A percentile compares a stretch with the other conserved stretches of the same genome.
Conservation (phyloP, 2,113 vertebrate genomes). For the Mugil cephalus region DNA sequence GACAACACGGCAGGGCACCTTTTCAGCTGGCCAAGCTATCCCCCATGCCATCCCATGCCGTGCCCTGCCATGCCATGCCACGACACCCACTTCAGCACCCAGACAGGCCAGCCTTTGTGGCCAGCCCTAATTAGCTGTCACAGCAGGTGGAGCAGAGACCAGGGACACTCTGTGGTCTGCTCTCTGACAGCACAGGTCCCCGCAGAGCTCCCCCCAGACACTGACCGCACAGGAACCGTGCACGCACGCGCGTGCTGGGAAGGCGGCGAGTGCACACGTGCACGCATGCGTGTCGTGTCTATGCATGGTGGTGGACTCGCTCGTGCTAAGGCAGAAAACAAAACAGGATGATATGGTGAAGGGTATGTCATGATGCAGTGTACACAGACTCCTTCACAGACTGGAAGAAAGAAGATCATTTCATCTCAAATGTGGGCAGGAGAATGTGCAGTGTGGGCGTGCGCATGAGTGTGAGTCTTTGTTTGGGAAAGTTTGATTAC, state of each 20-base stretch:
- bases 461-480: conserved; percentile 14
- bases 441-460: conserved; percentile 19
- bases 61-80: conserved; percentile 62
- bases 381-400: conserved; percentile 37
- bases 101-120: conserved; percentile 70
- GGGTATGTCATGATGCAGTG: conserved; percentile 37
- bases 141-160: conserved; percentile 77
- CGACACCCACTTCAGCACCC: conserved; percentile 71
- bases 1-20: conserved; percentile 66
- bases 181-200: conserved; percentile 75
- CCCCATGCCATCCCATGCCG: conserved; percentile 52
- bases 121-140: conserved; percentile 83
- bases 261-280: background rate
- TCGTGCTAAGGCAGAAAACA: conserved; percentile 27
- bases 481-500: conserved; percentile 54
- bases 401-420: conserved; percentile 14
- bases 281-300: conserved; percentile 16
- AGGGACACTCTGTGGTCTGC: conserved; percentile 65
- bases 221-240: conserved; percentile 44
- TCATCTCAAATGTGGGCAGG: conserved; percentile 25
- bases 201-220: conserved; percentile 59
- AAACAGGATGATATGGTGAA: conserved; percentile 37
- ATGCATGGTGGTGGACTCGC: conserved; percentile 7
- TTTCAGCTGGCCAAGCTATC: conserved; percentile 60
- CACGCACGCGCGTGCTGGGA: conserved; percentile 28